phyloP scores from a whole-genome alignment of 2,113 vertebrate species.

The Alaudala cheleensis region DNA sequence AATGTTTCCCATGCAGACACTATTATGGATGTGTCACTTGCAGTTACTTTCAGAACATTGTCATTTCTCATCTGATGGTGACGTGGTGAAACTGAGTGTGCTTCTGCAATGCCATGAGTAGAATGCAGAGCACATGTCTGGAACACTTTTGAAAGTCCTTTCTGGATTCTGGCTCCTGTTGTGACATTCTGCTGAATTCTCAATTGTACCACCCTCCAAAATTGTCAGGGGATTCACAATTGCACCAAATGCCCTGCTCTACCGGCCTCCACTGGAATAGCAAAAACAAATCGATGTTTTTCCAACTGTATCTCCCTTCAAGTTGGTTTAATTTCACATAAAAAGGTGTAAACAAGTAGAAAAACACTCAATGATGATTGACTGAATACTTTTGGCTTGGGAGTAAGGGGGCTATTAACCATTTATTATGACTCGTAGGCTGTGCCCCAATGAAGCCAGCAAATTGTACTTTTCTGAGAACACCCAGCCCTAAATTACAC shows the following conservation, averaged over 20 bases:
- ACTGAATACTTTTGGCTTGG: neutral
- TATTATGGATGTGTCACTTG: neutral
- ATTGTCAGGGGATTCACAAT: neutral
- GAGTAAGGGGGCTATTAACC: neutral
- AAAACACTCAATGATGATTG: neutral
- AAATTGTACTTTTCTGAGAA: slow-evolving; percentile 13
- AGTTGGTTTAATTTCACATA: neutral
- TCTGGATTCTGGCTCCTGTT: neutral
- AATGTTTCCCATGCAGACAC: slow-evolving; percentile 26
- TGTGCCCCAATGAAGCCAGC: neutral
- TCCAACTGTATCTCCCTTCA: neutral
- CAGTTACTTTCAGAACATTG: neutral
- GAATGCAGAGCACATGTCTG: neutral
- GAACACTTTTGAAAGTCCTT: neutral
- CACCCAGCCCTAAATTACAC: neutral
- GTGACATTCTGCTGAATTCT: neutral
- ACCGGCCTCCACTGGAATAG: neutral
- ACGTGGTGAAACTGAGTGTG: neutral
- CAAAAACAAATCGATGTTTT: neutral
- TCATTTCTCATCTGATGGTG: neutral
- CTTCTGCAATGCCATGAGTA: neutral
- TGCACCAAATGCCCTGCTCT: neutral
- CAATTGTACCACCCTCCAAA: neutral
- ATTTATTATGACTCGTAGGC: neutral
- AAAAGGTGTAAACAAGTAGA: neutral